Percentiles rank a stretch among this genome's conserved stretches.
phyloP scores from a whole-genome alignment of 2,797 vertebrate species.

The Rhynchotus rufescens region DNA sequence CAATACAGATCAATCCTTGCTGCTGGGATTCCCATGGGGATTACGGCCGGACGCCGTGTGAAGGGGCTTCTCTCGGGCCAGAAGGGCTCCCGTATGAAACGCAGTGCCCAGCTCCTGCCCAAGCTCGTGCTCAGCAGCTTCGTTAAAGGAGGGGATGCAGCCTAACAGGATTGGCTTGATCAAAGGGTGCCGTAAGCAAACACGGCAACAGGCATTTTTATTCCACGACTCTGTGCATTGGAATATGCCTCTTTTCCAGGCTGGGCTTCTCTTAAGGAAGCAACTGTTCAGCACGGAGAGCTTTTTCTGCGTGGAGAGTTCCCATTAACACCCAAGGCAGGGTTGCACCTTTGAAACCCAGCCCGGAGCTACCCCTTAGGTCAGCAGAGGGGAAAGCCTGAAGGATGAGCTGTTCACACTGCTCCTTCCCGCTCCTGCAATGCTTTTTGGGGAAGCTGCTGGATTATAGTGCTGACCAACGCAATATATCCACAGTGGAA shows the following conservation, averaged over 20 bases:
- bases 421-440: background rate
- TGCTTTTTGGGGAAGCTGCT: background rate
- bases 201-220: background rate
- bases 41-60: background rate
- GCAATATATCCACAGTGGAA: background rate
- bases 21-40: background rate
- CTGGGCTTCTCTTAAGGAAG: background rate
- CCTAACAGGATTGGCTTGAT: conserved; percentile 1
- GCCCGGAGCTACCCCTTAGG: background rate
- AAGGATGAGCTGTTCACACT: background rate
- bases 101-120: background rate
- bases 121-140: background rate
- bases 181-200: background rate
- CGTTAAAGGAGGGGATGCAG: background rate
- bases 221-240: background rate
- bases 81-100: conserved; percentile 2
- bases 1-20: background rate
- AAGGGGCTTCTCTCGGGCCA: background rate
- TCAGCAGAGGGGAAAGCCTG: background rate
- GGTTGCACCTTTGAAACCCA: background rate
- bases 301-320: background rate
- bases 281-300: background rate
- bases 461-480: background rate
- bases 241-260: background rate
- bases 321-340: background rate